A percentile compares a stretch with the other conserved stretches of the same genome.
Evolutionary conservation across 2,888 invertebrate species (phyloP).

Genomic region (Aethes cnicana): DNA sequence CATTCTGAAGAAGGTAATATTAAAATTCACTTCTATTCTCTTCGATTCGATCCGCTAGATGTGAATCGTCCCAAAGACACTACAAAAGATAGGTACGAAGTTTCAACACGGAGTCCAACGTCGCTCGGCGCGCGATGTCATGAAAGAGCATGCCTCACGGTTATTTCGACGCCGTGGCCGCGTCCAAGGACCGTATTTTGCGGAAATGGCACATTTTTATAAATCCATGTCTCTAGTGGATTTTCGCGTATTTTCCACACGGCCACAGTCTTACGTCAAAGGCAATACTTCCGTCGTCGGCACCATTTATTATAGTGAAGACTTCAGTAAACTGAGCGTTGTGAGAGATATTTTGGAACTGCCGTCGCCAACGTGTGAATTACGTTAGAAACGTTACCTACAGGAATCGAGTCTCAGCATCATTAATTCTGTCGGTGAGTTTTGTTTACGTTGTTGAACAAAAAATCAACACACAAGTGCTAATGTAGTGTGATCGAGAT

Average conservation of each 20-base stretch:
- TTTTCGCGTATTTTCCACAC: conserved; percentile 53
- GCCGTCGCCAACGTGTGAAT: conserved; percentile 56
- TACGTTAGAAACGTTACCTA: conserved; percentile 50
- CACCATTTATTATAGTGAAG: conserved; percentile 68
- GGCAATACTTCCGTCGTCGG: conserved; percentile 62
- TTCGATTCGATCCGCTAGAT: too few relatives aligned
- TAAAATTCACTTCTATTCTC: too few relatives aligned
- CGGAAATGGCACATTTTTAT: conserved; percentile 56
- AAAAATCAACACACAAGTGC: conserved; percentile 57
- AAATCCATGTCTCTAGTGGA: conserved; percentile 53
- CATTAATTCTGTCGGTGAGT: conserved; percentile 61
- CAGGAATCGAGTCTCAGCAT: conserved; percentile 48
- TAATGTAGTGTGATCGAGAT: conserved; percentile 65
- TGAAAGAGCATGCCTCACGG: conserved; percentile 44
- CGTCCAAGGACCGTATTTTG: conserved; percentile 44
- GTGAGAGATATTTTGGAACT: conserved; percentile 68
- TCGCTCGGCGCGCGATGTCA: conserved; percentile 25
- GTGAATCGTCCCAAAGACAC: conserved; percentile 1
- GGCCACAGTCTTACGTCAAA: conserved; percentile 53
- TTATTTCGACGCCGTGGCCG: conserved; percentile 53
- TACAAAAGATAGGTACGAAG: not conserved
- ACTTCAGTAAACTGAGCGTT: conserved; percentile 54
- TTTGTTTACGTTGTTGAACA: conserved; percentile 55
- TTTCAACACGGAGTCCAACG: conserved; percentile 2
- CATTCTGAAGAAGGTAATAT: too few relatives aligned